Base-by-base conservation (phyloP, 2,113 vertebrate genomes). In the Silurus meridionalis region DNA sequence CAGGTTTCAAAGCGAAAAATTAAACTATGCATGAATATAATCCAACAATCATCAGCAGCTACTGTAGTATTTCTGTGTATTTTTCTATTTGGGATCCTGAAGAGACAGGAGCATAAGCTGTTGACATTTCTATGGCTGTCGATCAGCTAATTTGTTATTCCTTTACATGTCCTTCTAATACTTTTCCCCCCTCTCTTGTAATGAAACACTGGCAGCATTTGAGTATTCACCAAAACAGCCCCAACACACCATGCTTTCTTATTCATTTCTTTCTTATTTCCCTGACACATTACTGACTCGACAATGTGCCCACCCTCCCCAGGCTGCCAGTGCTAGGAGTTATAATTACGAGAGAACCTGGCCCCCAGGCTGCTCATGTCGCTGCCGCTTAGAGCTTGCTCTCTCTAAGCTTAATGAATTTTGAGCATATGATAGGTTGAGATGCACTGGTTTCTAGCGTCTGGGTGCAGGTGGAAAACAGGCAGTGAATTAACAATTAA, bases 331-430 rank as follows among this genome's bases (percentile, higher is more conserved):
- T 80, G 91, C 92, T 92, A 75, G 57, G 63, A 92, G 92, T 89
- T 90, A 88, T 90, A 87, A 92, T 94, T 89, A 87, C 80, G 83
- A 91, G 80, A 74, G 80, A 67, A 69, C 63, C 50, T 82, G 84
- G 90, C 85, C 85, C 89, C 83, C 83, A 85, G 93, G 92, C 91
- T 88, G 91, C 37, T 86, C 50, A 88, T 91, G 89, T 94, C 92
- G 91, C 88, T 86, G 86, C 87, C 19, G 28, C 90, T 87, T 74
- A 90, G 87, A 91, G 80, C 88, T 92, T 85, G 88, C 91, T 91
- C 91, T 90, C 90, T 87, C 53, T 87, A 88, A 91, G 81, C 61
- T 77, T 92, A 92, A 94, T 93, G 89, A 90, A 91, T 89, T 89
- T 87, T 87, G 80, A 91, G 88, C 87, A 46, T 13, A 71, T 79